Evolutionary conservation across 2,113 vertebrate genomes (phyloP).

Genomic region (Grallaria varia): DNA sequence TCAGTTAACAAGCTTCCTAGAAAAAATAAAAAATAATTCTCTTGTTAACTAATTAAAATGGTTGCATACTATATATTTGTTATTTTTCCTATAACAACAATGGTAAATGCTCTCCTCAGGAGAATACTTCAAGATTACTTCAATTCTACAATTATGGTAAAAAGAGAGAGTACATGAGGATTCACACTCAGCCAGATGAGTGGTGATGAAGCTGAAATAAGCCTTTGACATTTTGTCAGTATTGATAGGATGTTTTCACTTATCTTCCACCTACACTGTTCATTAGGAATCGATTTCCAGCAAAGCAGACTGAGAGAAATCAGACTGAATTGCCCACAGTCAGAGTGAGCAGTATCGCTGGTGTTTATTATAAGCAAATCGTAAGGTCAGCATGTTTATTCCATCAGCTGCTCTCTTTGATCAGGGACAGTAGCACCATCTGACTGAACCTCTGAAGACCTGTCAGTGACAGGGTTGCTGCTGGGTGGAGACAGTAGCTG

Average conservation of each 20-base stretch:
- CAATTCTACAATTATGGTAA: background rate
- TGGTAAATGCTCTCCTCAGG: background rate
- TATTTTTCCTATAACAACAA: background rate
- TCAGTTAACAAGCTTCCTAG: background rate
- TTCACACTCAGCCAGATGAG: background rate
- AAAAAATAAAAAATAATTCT: background rate
- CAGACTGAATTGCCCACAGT: background rate
- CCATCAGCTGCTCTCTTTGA: background rate
- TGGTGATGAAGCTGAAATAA: background rate
- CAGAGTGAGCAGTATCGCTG: background rate
- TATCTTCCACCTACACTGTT: background rate
- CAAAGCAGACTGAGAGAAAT: background rate
- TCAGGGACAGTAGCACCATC: background rate
- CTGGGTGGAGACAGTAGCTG: background rate
- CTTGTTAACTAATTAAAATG: background rate
- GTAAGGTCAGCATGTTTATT: background rate
- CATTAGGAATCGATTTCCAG: constrained; percentile 15
- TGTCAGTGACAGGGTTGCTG: background rate
- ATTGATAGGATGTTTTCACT: background rate
- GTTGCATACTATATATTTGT: background rate
- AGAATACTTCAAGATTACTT: background rate
- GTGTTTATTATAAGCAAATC: background rate
- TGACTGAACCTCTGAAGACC: background rate
- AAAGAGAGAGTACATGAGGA: background rate
- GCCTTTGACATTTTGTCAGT: background rate